Evolutionary conservation across 2,113 vertebrate species (phyloP), one percentile per base, ranked within the genome.

Genomic region (Aix galericulata): DNA sequence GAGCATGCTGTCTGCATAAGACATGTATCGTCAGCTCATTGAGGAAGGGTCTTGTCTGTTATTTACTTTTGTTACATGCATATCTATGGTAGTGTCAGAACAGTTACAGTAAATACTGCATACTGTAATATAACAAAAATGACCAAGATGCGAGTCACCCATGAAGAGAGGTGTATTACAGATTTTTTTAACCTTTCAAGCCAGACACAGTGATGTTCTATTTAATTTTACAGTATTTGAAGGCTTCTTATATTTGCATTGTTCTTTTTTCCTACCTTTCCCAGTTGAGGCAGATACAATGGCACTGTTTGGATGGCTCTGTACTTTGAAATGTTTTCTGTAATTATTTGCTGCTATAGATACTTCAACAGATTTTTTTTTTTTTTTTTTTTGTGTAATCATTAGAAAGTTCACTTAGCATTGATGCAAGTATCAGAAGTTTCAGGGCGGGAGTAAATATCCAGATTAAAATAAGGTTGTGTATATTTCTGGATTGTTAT

Each of bases 1-100:
- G 13, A 73, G 58, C 42, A 13, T 52, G 34, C 20, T 72, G 84
- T 76, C n/a, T 63, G 53, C 3, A 2, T 34, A 6, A 27, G 5
- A 29, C 15, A 4, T 74, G 48, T 53, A 34, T 0, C 0, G 14
- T 36, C 42, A 40, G 23, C 56, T 42, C 16, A 6, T 26, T 40
- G 60, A 80, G 59, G 55, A 56, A 14, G 8, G 16, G 18, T 26
- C 58, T 40, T 27, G 25, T 36, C 23, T 76, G 4, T 15, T 17
- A 4, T 60, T 82, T 60, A 22, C 29, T 29, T 72, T 44, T 69
- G 44, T 50, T 67, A 64, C 31, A 11, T 26, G 5, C 9, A 6
- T 26, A 36, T 36, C 60, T 55, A 11, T 32, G 20, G 6, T 12
- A 3, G 11, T 55, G 42, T 26, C 66, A 79, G 52, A 75, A 59